phyloP scores from a whole-genome alignment of 2,113 vertebrate genomes.

The Tachuris rubrigastra region DNA sequence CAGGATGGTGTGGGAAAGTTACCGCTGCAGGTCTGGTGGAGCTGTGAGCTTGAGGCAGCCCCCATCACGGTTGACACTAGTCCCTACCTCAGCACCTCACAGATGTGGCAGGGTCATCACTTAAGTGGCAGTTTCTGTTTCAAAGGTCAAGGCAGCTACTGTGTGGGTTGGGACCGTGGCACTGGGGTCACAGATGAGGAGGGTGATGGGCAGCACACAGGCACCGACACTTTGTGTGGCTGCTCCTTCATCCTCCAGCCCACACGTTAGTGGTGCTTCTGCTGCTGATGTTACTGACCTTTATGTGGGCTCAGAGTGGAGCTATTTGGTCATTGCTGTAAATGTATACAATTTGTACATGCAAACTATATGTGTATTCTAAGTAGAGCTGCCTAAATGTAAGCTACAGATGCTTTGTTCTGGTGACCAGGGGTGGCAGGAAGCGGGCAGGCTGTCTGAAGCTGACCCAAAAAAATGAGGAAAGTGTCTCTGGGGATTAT shows the following conservation, averaged over 20 bases:
- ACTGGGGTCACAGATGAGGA: background rate
- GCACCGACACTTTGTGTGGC: fast-evolving
- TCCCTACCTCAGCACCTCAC: background rate
- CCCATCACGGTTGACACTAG: background rate
- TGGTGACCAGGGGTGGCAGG: background rate
- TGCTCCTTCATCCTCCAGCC: background rate
- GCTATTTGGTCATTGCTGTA: background rate
- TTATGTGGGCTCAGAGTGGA: background rate
- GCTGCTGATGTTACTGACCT: background rate
- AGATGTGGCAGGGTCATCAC: fast-evolving
- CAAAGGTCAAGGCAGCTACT: background rate
- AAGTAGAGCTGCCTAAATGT: background rate
- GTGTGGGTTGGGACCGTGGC: fast-evolving
- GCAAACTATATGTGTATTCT: fast-evolving
- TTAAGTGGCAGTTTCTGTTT: background rate
- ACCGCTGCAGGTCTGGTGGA: background rate
- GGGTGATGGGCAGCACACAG: background rate
- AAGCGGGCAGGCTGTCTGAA: background rate
- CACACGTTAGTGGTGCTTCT: background rate
- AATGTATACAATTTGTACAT: background rate
- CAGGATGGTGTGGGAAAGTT: background rate
- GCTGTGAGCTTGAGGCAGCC: background rate
- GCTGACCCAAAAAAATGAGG: background rate
- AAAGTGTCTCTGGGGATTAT: background rate
- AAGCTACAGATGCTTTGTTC: background rate